Evolutionary conservation across 2,113 vertebrate species (phyloP).

Genomic region (Thoracochromis brauschi): DNA sequence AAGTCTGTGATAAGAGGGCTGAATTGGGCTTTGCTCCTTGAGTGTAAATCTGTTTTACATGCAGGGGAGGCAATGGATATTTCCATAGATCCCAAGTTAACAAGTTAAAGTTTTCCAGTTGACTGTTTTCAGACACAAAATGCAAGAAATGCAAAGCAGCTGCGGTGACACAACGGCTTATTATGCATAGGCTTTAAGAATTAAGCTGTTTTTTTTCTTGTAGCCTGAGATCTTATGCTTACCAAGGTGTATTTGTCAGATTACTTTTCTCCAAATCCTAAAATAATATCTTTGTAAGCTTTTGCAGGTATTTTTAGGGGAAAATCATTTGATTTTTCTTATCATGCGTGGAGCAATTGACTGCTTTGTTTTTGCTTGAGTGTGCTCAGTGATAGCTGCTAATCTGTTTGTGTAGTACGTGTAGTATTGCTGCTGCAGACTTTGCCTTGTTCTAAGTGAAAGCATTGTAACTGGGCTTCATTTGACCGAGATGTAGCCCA

Average conservation of each 20-base stretch:
- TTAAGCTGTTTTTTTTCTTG: background rate
- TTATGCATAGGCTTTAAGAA: background rate
- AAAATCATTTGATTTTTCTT: background rate
- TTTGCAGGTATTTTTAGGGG: background rate
- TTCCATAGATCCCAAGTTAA: background rate
- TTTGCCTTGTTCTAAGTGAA: background rate
- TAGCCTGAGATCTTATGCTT: background rate
- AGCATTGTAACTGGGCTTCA: slow-evolving; percentile 19
- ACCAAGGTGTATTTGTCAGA: background rate
- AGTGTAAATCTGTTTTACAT: background rate
- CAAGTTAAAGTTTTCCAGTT: background rate
- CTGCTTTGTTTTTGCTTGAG: background rate
- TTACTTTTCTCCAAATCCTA: background rate
- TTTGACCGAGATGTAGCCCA: slow-evolving; percentile 7
- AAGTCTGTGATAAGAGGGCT: background rate
- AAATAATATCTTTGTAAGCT: background rate
- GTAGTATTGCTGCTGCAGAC: background rate
- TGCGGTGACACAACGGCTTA: background rate
- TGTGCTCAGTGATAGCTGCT: background rate
- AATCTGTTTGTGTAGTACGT: background rate
- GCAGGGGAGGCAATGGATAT: background rate
- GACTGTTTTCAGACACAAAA: background rate
- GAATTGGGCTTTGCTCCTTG: background rate
- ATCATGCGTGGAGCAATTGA: background rate
- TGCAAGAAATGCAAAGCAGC: background rate